These are phyloP conservation scores for Selene dorsalis DNA, from an alignment of 2,797 vertebrate genomes.

Conservation along the genomic window DNA sequence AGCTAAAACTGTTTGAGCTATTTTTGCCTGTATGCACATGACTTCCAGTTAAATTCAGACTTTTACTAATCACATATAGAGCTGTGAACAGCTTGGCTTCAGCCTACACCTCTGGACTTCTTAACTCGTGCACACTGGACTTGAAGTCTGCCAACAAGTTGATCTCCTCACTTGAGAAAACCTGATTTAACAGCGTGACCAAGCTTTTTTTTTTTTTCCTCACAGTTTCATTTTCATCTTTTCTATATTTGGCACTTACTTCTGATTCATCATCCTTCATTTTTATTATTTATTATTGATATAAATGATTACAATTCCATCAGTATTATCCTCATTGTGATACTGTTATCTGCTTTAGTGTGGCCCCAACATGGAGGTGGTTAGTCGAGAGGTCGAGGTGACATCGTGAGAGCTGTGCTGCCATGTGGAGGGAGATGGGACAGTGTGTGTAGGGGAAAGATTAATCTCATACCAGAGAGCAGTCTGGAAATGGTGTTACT, in stretches of 20 bases:
- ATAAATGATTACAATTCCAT: neutral
- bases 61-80: conserved; percentile 29
- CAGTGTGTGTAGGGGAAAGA: conserved; percentile 45
- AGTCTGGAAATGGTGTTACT: conserved; percentile 75
- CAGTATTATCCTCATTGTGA: neutral
- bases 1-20: conserved; percentile 20
- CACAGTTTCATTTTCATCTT: neutral
- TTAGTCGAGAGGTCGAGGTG: conserved; percentile 39
- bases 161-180: conserved; percentile 14
- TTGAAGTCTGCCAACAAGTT: conserved; percentile 24
- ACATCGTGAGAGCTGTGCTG: conserved; percentile 36
- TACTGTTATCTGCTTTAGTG: conserved; percentile 15
- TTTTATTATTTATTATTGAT: too few relatives aligned
- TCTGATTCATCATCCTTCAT: neutral
- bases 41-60: conserved; percentile 12
- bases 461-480: conserved; percentile 74
- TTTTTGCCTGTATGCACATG: conserved; percentile 11
- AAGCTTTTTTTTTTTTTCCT: neutral
- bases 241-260: neutral
- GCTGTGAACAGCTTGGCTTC: conserved; percentile 26
- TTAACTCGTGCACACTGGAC: conserved; percentile 21
- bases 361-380: conserved; percentile 16
- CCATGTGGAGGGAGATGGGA: conserved; percentile 54
- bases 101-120: neutral
- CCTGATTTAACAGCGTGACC: neutral